Base-by-base conservation (phyloP, 1,140 invertebrate species). In the Elymnias hypermnestra region DNA sequence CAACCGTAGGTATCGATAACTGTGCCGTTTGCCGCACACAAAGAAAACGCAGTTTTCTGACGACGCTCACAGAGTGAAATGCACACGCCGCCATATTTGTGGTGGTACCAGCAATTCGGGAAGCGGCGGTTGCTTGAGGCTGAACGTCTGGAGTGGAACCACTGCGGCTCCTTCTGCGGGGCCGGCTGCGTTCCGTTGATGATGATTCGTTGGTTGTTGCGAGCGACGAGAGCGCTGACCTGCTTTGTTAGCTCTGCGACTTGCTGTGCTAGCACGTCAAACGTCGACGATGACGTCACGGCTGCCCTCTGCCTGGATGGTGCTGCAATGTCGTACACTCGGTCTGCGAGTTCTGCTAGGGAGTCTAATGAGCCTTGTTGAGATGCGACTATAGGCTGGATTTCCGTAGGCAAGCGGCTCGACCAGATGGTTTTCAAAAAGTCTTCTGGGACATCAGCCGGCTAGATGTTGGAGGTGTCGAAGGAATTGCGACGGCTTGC, bases 331-430 rank as follows among this genome's bases (percentile, higher is more conserved):
- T 47, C 51, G 14, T 58, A 7, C 1, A 58, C 10, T 7, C 50
- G 23, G 43, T 58, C 46, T 5, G 56, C 56, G 2, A 54, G 4
- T n/a, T 59, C 51, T 5, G 50, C 56, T 8, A 54, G 13, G 0
- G 37, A n/a, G n/a, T n/a, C n/a, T n/a, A n/a, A n/a, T n/a, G n/a
- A n/a, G n/a, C n/a, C n/a, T n/a, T n/a, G n/a, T n/a, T n/a, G n/a
- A n/a, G n/a, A n/a, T n/a, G n/a, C n/a, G n/a, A n/a, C n/a, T n/a
- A n/a, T n/a, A n/a, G n/a, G n/a, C n/a, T n/a, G n/a, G n/a, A n/a
- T n/a, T n/a, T n/a, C n/a, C n/a, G n/a, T n/a, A n/a, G n/a, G n/a
- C n/a, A n/a, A n/a, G n/a, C n/a, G n/a, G n/a, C n/a, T n/a, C n/a
- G n/a, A n/a, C n/a, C n/a, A n/a, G n/a, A n/a, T n/a, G n/a, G n/a